Evolutionary conservation across 1,140 invertebrate species (phyloP), one percentile per base, ranked within the genome.

Genomic region (Pseudomyrmex concolor): DNA sequence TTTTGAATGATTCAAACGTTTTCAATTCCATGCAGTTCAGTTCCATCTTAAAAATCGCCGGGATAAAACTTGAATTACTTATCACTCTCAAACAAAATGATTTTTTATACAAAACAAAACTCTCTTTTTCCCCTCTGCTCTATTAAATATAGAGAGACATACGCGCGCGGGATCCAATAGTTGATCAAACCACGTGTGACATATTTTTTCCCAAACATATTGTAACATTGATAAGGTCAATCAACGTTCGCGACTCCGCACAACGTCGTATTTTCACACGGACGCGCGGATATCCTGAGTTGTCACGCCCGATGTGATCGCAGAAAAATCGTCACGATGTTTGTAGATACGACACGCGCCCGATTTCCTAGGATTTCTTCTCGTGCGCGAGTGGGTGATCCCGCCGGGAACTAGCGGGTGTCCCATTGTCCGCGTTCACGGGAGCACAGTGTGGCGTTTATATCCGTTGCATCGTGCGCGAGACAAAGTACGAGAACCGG

Each of bases 381-480:
- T 72, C 78, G 78, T 1, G 34, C 67, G 59, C 78, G 78, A 72
- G 48, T 63, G 70, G 74, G 25, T 62, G 57, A 82, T 82, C 78
- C 68, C 78, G 60, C 7, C 45, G 78, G 78, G 78, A 82, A 74
- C 70, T 74, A 72, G 62, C 72, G 66, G 71, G 54, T 83, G 86
- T 78, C 50, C 60, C 34, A 66, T 70, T 77, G 66, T 77, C 73
- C 82, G 55, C 22, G 57, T 63, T 45, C 80, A 63, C 34, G 48
- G 13, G 60, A 71, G 64, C 57, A 68, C 60, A 62, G 73, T 50
- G 43, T 64, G 50, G 66, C 76, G 76, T 60, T 80, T 80, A 71
- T 80, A 80, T 70, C 66, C 66, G 76, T 67, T 70, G 54, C 19
- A n/a, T 64, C 43, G 66, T 78, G 59, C 54, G 64, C 54, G 76